Conservation (phyloP, 2,797 vertebrate species). For the Silurus aristotelis region DNA sequence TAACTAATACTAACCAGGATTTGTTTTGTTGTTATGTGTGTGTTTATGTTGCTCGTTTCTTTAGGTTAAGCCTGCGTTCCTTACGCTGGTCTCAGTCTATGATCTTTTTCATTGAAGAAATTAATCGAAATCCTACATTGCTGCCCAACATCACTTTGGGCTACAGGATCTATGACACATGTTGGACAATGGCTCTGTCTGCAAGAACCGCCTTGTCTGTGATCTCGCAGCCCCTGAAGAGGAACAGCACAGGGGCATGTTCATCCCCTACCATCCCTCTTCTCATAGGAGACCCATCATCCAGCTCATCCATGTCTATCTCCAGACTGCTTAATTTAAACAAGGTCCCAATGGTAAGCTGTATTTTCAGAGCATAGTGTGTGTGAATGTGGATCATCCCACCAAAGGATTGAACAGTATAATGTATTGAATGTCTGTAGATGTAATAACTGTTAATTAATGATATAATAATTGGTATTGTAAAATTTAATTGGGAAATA, state of each 20-base stretch:
- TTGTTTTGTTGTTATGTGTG: neutral
- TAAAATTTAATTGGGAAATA: no score
- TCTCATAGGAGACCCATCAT: conserved; percentile 65
- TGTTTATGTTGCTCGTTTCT: neutral
- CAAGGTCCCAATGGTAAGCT: conserved; percentile 63
- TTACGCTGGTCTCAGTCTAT: conserved; percentile 66
- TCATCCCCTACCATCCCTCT: conserved; percentile 56
- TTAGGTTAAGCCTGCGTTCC: conserved; percentile 60
- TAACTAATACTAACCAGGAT: neutral
- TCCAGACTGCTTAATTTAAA: conserved; percentile 62
- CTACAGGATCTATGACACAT: conserved; percentile 66
- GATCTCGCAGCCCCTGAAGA: conserved; percentile 56
- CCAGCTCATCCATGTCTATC: conserved; percentile 65
- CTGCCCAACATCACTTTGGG: conserved; percentile 67
- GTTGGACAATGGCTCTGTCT: conserved; percentile 59
- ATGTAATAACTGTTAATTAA: neutral
- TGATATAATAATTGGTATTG: no score
- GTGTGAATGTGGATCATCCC: no score
- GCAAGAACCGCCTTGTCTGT: conserved; percentile 59
- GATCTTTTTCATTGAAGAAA: conserved; percentile 66
- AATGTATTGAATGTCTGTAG: no score
- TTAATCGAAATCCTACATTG: conserved; percentile 60
- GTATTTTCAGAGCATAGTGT: neutral
- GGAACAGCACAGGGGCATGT: conserved; percentile 44
- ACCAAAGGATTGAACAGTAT: neutral